These are phyloP conservation scores for Gibbula magus DNA, from an alignment of 2,888 invertebrate species.

Conservation along the genomic window DNA sequence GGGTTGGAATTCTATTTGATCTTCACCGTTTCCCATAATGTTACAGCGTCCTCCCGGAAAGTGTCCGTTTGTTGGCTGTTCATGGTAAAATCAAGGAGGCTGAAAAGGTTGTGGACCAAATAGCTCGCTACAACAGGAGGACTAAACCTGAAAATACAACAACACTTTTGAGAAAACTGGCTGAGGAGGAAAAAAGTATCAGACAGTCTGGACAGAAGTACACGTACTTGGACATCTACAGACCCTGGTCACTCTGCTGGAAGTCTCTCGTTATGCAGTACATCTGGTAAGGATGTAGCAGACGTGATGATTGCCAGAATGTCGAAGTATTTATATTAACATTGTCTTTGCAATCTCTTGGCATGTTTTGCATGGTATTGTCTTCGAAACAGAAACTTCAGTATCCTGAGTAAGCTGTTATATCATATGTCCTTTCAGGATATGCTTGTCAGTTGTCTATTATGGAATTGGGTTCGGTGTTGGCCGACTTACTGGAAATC, in stretches of 20 bases:
- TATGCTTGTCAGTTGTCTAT: too few relatives aligned
- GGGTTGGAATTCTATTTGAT: too few relatives aligned
- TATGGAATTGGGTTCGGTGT: too few relatives aligned
- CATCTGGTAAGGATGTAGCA: slow-evolving; percentile 37
- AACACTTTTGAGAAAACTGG: slow-evolving; percentile 25
- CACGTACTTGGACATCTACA: slow-evolving; percentile 53
- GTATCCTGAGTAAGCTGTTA: too few relatives aligned
- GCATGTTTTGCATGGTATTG: too few relatives aligned
- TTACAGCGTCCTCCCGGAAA: slow-evolving; percentile 51
- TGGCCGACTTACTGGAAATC: too few relatives aligned
- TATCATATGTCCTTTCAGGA: too few relatives aligned
- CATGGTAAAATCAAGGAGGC: slow-evolving; percentile 39
- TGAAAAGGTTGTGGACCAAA: slow-evolving; percentile 33
- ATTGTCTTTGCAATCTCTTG: too few relatives aligned
- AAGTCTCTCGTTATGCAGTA: slow-evolving; percentile 28
- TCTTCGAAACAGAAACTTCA: too few relatives aligned
- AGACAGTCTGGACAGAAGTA: slow-evolving; percentile 43
- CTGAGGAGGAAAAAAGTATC: slow-evolving; percentile 18
- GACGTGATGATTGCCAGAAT: too few relatives aligned
- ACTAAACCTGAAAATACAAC: slow-evolving; percentile 38
- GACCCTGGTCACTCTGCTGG: slow-evolving; percentile 38
- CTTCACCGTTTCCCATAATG: too few relatives aligned
- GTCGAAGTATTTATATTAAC: too few relatives aligned
- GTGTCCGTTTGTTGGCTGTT: slow-evolving; percentile 50
- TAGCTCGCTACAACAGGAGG: slow-evolving; percentile 42